Percentiles rank a stretch among this genome's conserved stretches.
phyloP scores from a whole-genome alignment of 2,797 vertebrate species.

The Margarornis squamiger region DNA sequence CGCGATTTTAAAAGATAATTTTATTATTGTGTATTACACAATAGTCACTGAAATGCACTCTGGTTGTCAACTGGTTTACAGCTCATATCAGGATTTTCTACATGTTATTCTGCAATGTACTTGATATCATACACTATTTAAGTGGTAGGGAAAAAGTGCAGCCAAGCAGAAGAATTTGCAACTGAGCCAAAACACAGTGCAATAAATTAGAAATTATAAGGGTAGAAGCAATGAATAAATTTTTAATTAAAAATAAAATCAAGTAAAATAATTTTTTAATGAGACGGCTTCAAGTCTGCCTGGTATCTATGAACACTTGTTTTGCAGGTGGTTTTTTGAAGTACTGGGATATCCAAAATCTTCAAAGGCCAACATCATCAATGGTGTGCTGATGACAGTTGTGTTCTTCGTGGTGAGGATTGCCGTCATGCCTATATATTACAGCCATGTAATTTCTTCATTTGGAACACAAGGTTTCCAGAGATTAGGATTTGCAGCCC shows the following conservation, averaged over 20 bases:
- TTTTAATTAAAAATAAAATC: not conserved
- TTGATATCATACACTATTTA: not conserved
- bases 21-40: not conserved
- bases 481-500: slow-evolving; percentile 83
- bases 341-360: slow-evolving; percentile 91
- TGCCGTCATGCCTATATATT: slow-evolving; percentile 90
- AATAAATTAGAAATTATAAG: not conserved
- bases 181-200: not conserved
- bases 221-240: not conserved
- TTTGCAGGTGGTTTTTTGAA: slow-evolving; percentile 98
- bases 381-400: slow-evolving; percentile 92
- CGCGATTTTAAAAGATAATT: not conserved
- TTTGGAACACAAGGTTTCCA: slow-evolving; percentile 90
- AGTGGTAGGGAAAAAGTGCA: not conserved
- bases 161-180: not conserved
- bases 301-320: slow-evolving; percentile 38
- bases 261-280: not conserved
- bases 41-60: not conserved
- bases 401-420: slow-evolving; percentile 95
- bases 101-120: not conserved
- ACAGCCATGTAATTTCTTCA: slow-evolving; percentile 83
- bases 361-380: slow-evolving; percentile 90
- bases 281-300: not conserved
- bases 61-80: not conserved
- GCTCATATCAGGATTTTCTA: not conserved